These are phyloP conservation scores for Hucho hucho DNA, from an alignment of 2,113 vertebrate species.

Conservation along the genomic window DNA sequence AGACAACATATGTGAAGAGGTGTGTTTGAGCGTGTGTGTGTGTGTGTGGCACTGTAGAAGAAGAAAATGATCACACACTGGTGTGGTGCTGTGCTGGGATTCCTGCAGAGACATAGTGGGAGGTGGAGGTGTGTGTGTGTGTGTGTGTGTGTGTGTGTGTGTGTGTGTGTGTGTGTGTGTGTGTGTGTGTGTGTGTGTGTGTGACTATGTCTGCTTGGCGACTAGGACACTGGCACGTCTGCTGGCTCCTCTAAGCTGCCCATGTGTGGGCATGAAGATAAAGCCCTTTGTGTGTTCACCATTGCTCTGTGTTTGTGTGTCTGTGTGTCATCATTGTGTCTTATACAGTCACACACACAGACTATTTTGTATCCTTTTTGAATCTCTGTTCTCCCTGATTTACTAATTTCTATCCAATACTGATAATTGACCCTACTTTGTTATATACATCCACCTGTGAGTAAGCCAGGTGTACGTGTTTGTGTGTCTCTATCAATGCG, in stretches of 20 bases:
- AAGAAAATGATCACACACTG: slow-evolving; percentile 2
- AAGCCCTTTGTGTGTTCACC: slow-evolving; percentile 46
- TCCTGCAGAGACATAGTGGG: slow-evolving; percentile 59
- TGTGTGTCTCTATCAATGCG: not conserved
- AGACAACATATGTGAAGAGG: not conserved
- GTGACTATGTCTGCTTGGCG: slow-evolving; percentile 63
- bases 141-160: no score
- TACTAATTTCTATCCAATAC: not conserved
- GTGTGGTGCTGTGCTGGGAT: slow-evolving; percentile 35
- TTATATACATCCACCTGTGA: not conserved
- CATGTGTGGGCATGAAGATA: slow-evolving; percentile 70
- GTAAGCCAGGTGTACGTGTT: not conserved
- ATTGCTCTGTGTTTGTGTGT: slow-evolving; percentile 7
- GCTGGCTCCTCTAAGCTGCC: slow-evolving; percentile 57
- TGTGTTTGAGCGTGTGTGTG: no score
- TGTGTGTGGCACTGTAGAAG: not conserved
- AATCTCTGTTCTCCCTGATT: not conserved
- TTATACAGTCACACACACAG: not conserved
- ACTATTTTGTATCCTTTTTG: not conserved
- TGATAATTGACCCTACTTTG: not conserved
- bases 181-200: not conserved
- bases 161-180: no score
- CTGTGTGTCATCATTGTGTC: not conserved
- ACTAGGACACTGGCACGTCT: slow-evolving; percentile 48
- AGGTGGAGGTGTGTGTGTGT: no score